These are phyloP conservation scores for Dendrocopos noguchii DNA, from an alignment of 2,113 vertebrate genomes.

Conservation along the genomic window DNA sequence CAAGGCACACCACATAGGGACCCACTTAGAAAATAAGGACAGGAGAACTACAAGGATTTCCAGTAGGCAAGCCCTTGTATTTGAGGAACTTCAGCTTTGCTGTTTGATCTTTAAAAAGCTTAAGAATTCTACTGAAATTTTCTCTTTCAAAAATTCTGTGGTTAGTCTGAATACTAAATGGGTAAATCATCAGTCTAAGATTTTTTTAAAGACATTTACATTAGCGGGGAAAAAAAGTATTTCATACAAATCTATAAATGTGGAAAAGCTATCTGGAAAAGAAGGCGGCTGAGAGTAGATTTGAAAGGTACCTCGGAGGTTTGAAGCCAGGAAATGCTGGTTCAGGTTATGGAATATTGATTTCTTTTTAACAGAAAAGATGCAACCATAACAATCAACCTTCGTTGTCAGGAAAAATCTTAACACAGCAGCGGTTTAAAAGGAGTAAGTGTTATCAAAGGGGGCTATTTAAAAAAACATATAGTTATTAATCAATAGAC, in stretches of 20 bases:
- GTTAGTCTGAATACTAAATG: not conserved
- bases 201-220: not conserved
- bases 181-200: not conserved
- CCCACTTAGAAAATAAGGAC: slow-evolving; percentile 1
- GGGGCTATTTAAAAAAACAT: not conserved
- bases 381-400: not conserved
- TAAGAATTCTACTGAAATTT: slow-evolving; percentile 6
- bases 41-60: slow-evolving; percentile 10
- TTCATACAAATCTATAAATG: slow-evolving; percentile 7
- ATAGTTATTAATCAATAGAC: slow-evolving; percentile 40
- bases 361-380: slow-evolving; percentile 47
- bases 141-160: not conserved
- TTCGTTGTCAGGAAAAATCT: slow-evolving; percentile 27
- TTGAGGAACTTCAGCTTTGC: slow-evolving; percentile 13
- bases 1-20: not conserved
- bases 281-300: not conserved
- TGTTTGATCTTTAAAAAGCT: not conserved
- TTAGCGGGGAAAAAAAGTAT: not conserved
- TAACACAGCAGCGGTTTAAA: slow-evolving; percentile 36
- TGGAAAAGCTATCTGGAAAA: slow-evolving; percentile 34
- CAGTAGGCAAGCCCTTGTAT: slow-evolving; percentile 9
- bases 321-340: slow-evolving; percentile 31
- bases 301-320: slow-evolving; percentile 6
- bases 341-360: slow-evolving; percentile 44
- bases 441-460: slow-evolving; percentile 17